phyloP scores from a whole-genome alignment of 35 echinoderm and acorn worm genomes.

The Amphiura filiformis region DNA sequence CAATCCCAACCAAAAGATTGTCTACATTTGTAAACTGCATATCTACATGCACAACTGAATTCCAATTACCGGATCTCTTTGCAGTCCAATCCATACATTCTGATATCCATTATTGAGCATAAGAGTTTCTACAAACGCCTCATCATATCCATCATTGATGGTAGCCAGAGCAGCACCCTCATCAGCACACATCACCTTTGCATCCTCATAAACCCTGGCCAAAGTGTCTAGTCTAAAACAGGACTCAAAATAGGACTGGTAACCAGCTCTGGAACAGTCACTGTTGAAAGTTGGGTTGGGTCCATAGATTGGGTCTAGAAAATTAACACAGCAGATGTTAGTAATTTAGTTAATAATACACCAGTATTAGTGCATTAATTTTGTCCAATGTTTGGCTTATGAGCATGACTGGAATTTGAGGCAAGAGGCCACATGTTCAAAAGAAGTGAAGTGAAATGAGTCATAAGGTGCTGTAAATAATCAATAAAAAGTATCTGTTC shows the following conservation, averaged over 20 bases:
- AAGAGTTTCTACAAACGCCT: slow-evolving; percentile 36
- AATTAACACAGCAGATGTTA: not conserved
- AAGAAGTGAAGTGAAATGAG: no score
- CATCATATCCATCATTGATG: slow-evolving; percentile 15
- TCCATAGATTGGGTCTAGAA: not conserved
- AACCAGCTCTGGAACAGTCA: not conserved
- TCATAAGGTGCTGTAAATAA: no score
- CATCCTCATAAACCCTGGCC: not conserved
- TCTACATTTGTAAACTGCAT: no score
- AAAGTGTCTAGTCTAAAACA: not conserved
- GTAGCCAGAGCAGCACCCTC: not conserved
- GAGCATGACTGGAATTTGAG: no score
- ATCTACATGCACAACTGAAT: no score
- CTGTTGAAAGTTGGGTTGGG: not conserved
- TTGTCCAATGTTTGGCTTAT: no score
- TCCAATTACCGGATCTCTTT: not conserved
- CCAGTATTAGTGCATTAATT: no score
- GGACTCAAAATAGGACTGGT: slow-evolving; percentile 1
- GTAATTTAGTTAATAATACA: no score
- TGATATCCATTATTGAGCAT: slow-evolving; percentile 16
- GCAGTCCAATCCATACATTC: slow-evolving; percentile 47
- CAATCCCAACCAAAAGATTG: no score
- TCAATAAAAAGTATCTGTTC: no score
- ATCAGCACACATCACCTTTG: not conserved
- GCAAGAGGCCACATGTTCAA: no score